phyloP scores from a whole-genome alignment of 2,888 invertebrate species.

The Platycheirus albimanus region DNA sequence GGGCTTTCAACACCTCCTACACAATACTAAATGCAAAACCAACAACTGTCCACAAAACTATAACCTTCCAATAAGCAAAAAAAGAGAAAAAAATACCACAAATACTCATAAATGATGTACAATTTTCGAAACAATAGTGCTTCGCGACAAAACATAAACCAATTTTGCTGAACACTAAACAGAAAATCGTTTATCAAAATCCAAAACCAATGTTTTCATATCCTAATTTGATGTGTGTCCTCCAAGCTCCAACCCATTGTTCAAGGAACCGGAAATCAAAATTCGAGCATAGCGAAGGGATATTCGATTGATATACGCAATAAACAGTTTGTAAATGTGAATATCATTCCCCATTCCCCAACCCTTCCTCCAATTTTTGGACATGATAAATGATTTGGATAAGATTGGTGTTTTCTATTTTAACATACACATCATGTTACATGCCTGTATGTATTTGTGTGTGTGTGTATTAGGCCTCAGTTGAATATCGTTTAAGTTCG shows the following conservation, averaged over 20 bases:
- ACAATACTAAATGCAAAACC: not conserved
- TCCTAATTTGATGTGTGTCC: conserved; percentile 32
- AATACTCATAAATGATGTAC: not conserved
- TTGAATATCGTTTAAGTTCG: not conserved
- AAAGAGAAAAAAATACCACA: not conserved
- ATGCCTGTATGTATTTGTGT: not conserved
- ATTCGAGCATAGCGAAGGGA: conserved; percentile 13
- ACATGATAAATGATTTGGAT: conserved; percentile 32
- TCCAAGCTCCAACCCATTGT: too few relatives aligned
- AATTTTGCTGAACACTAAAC: not conserved
- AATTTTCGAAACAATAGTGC: conserved; percentile 18
- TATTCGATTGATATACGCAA: conserved; percentile 35
- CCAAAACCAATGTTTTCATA: conserved; percentile 29
- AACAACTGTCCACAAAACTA: not conserved
- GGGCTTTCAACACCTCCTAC: not conserved
- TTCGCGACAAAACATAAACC: conserved; percentile 30
- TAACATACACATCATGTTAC: not conserved
- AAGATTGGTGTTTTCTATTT: not conserved
- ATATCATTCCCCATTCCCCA: not conserved
- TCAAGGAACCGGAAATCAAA: conserved; percentile 56
- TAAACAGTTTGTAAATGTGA: conserved; percentile 37
- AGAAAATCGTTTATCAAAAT: conserved; percentile 16
- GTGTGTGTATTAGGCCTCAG: too few relatives aligned
- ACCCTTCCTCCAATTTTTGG: not conserved
- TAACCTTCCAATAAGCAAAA: not conserved